Conservation (phyloP, 2,888 invertebrate species). For the Drosophila recens region DNA sequence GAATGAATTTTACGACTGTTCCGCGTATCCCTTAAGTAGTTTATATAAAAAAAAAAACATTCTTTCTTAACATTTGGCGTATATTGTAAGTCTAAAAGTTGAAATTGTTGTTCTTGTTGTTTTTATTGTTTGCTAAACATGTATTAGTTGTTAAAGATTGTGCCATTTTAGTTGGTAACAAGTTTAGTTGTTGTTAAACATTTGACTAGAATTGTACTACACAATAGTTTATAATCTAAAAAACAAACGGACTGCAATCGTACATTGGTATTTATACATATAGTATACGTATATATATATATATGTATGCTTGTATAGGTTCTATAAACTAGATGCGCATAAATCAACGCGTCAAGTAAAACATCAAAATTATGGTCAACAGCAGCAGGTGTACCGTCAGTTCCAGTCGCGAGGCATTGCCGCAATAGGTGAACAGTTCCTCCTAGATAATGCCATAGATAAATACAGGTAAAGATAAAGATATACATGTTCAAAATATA, state of each 20-base stretch:
- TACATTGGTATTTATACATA: constrained; percentile 48
- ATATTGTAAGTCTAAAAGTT: constrained; percentile 75
- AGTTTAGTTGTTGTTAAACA: constrained; percentile 65
- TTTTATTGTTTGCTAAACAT: constrained; percentile 55
- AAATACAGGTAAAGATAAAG: neutral
- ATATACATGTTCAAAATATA: neutral
- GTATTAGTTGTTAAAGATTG: constrained; percentile 58
- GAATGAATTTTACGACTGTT: constrained; percentile 1
- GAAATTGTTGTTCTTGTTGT: constrained; percentile 57
- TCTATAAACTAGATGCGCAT: constrained; percentile 64
- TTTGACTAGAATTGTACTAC: constrained; percentile 77
- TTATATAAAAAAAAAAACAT: constrained; percentile 49
- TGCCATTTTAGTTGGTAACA: constrained; percentile 56
- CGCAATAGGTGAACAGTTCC: constrained; percentile 83
- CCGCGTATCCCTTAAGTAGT: constrained; percentile 17
- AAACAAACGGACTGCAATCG: constrained; percentile 58
- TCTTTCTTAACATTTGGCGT: constrained; percentile 70
- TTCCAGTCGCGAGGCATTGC: constrained; percentile 78
- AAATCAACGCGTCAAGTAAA: constrained; percentile 78
- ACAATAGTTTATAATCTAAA: constrained; percentile 67
- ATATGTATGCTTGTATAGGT: constrained; percentile 46
- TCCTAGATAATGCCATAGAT: constrained; percentile 66
- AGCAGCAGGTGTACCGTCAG: constrained; percentile 66
- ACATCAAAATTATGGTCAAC: constrained; percentile 73
- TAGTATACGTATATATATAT: constrained; percentile 51